Evolutionary conservation across 1,140 invertebrate species (phyloP).

Genomic region (Drosophila parabipectinata): DNA sequence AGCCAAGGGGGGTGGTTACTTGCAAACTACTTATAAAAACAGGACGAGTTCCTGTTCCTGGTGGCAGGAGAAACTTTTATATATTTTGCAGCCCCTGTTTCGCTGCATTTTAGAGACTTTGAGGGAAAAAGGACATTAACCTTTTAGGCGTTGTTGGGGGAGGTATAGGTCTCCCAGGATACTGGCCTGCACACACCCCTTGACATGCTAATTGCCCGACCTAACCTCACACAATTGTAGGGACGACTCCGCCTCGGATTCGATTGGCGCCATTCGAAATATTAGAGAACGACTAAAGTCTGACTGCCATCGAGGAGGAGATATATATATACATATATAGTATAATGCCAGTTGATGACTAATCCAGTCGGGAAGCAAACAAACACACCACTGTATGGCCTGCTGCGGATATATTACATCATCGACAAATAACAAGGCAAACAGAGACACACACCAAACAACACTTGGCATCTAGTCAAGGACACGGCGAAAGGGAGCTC

Average conservation of each 20-base stretch:
- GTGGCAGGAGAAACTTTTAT: background rate
- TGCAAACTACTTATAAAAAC: background rate
- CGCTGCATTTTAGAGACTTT: slow-evolving; percentile 4
- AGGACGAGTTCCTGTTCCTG: background rate
- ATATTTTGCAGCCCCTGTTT: background rate
- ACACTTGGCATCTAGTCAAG: slow-evolving; percentile 48
- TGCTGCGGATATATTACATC: slow-evolving; percentile 49
- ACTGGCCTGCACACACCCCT: background rate
- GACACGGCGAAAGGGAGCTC: slow-evolving; percentile 14
- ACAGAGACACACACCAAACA: slow-evolving; percentile 14
- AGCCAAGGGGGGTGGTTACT: background rate
- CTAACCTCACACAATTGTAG: slow-evolving; percentile 26
- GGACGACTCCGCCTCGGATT: background rate
- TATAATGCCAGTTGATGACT: slow-evolving; percentile 27
- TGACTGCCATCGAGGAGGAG: slow-evolving; percentile 24
- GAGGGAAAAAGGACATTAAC: slow-evolving; percentile 39
- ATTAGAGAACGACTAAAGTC: slow-evolving; percentile 43
- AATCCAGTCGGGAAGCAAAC: slow-evolving; percentile 14
- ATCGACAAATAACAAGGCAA: slow-evolving; percentile 38
- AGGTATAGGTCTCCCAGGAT: slow-evolving; percentile 12
- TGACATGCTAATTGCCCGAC: slow-evolving; percentile 33
- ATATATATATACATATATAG: slow-evolving; percentile 8
- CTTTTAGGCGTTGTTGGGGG: slow-evolving; percentile 28
- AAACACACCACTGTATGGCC: background rate
- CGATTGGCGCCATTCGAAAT: slow-evolving; percentile 42